Evolutionary conservation across 1,140 invertebrate genomes (phyloP).

Genomic region (Oncopeltus fasciatus): DNA sequence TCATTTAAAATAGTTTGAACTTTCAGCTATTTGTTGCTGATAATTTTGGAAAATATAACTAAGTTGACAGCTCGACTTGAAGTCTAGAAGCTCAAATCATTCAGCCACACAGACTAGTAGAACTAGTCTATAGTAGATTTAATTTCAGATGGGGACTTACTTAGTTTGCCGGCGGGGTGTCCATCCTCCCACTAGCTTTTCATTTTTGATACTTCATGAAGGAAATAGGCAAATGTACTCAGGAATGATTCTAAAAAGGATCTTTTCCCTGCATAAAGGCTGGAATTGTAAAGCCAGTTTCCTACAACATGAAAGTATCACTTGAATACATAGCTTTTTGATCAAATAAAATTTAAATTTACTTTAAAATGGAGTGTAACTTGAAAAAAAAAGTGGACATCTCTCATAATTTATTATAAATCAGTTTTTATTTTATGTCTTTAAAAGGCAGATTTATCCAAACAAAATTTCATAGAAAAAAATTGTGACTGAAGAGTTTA

Average conservation of each 20-base stretch:
- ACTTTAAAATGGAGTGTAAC: too few relatives aligned
- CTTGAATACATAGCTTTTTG: background rate
- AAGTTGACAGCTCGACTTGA: too few relatives aligned
- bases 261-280: background rate
- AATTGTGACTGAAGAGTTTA: background rate
- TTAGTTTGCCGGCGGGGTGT: too few relatives aligned
- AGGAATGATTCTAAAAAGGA: background rate
- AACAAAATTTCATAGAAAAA: background rate
- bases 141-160: too few relatives aligned
- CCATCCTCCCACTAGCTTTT: background rate
- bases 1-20: too few relatives aligned
- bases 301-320: background rate
- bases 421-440: background rate
- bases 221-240: background rate
- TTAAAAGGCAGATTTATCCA: background rate
- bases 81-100: background rate
- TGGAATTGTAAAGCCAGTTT: background rate
- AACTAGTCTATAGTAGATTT: background rate
- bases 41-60: too few relatives aligned
- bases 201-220: background rate
- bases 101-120: background rate
- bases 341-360: too few relatives aligned
- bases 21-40: too few relatives aligned
- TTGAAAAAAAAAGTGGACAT: too few relatives aligned
- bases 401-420: background rate